phyloP scores from a whole-genome alignment of 2,888 invertebrate genomes.

The Phragmatobia fuliginosa region DNA sequence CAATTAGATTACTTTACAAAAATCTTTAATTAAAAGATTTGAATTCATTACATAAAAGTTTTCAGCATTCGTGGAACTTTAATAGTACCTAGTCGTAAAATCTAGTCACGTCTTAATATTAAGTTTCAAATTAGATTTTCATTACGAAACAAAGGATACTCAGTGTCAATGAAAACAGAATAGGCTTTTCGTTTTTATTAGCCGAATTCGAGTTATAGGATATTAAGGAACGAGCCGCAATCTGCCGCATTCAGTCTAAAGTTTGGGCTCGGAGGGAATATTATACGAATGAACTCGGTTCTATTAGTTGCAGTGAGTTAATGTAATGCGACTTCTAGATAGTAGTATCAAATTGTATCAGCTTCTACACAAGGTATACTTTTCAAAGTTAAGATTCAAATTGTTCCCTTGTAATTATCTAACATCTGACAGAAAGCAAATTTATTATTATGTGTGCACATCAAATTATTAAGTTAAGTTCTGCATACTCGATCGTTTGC shows the following conservation, averaged over 20 bases:
- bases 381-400: background rate
- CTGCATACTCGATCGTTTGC: no score
- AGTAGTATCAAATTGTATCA: constrained; percentile 5
- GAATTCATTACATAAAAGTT: constrained; percentile 34
- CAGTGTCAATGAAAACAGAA: constrained; percentile 38
- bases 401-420: background rate
- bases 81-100: constrained; percentile 40
- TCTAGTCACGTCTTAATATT: constrained; percentile 44
- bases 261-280: constrained; percentile 16
- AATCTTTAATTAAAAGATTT: constrained; percentile 26
- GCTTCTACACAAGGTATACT: background rate
- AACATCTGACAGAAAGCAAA: no score
- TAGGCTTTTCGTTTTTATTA: constrained; percentile 35
- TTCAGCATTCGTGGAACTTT: constrained; percentile 30
- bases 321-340: constrained; percentile 13
- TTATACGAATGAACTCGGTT: constrained; percentile 8
- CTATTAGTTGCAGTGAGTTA: constrained; percentile 3
- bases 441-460: no score
- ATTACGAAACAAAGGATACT: constrained; percentile 33
- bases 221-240: constrained; percentile 13
- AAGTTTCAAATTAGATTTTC: constrained; percentile 50
- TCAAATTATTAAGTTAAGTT: no score
- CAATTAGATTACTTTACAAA: constrained; percentile 28
- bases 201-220: constrained; percentile 28
- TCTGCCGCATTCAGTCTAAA: constrained; percentile 15